These are phyloP conservation scores for Fragum whitleyi DNA, from an alignment of 2,888 invertebrate genomes.

Conservation along the genomic window DNA sequence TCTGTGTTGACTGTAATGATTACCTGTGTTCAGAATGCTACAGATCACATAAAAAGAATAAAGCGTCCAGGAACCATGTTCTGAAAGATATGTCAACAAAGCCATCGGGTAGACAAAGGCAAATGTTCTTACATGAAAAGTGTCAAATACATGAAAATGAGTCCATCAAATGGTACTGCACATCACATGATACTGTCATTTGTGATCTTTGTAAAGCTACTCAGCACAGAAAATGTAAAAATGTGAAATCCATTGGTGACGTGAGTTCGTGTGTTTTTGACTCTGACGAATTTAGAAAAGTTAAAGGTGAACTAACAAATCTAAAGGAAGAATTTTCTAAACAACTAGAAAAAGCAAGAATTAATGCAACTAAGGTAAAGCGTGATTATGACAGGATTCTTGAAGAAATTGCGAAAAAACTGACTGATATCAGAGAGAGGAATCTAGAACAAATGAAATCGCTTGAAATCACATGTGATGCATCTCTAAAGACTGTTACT, in stretches of 20 bases:
- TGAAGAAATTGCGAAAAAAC: background rate
- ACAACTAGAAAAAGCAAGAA: background rate
- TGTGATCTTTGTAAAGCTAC: background rate
- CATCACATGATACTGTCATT: background rate
- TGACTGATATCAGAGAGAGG: background rate
- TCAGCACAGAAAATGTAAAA: constrained; percentile 9
- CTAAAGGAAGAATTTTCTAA: background rate
- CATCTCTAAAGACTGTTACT: background rate
- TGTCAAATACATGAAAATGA: background rate
- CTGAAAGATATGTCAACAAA: background rate
- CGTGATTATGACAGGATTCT: background rate
- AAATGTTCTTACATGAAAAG: background rate
- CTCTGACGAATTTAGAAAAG: background rate
- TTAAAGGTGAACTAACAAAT: background rate
- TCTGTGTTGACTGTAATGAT: constrained; percentile 29
- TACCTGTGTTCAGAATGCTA: constrained; percentile 25
- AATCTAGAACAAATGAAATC: background rate
- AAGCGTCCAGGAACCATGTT: constrained; percentile 1
- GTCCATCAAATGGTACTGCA: background rate
- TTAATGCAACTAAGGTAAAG: background rate
- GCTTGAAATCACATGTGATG: background rate
- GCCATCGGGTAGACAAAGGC: background rate
- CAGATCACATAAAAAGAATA: constrained; percentile 2
- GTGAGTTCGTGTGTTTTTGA: background rate
- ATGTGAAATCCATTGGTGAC: background rate